Percentiles rank a stretch among this genome's conserved stretches.
Evolutionary conservation across 2,797 vertebrate genomes (phyloP).

Genomic region (Pseudomugil gertrudae): DNA sequence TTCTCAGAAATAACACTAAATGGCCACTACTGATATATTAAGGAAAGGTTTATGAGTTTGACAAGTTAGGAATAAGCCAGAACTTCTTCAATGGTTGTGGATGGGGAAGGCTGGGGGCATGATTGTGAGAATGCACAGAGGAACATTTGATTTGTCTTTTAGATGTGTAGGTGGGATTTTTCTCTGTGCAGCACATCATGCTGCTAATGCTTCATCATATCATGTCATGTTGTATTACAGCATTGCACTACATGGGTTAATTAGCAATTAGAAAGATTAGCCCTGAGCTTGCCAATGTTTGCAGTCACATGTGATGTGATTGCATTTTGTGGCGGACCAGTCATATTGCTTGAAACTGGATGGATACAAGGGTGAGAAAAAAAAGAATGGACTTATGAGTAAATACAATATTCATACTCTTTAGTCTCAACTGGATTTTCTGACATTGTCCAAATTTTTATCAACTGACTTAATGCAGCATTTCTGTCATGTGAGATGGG

Average conservation of each 20-base stretch:
- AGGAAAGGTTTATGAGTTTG: slow-evolving; percentile 62
- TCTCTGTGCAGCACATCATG: not conserved
- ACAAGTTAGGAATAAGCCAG: slow-evolving; percentile 67
- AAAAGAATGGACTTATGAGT: slow-evolving; percentile 31
- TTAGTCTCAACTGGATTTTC: slow-evolving; percentile 22
- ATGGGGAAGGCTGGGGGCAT: slow-evolving; percentile 34
- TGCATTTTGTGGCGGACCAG: slow-evolving; percentile 7
- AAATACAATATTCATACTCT: slow-evolving; percentile 28
- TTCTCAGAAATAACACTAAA: slow-evolving; percentile 68
- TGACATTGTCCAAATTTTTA: slow-evolving; percentile 32
- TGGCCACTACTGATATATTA: slow-evolving; percentile 69
- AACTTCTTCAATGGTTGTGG: slow-evolving; percentile 41
- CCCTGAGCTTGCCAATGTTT: slow-evolving; percentile 10
- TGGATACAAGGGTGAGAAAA: slow-evolving; percentile 7
- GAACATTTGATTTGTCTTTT: slow-evolving; percentile 16
- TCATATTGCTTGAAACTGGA: slow-evolving; percentile 2
- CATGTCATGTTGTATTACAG: slow-evolving; percentile 3
- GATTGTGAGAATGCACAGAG: slow-evolving; percentile 9
- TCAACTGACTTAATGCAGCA: slow-evolving; percentile 42
- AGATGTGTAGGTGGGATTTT: not conserved
- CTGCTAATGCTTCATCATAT: not conserved
- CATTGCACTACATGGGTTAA: slow-evolving; percentile 9
- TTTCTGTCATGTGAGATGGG: slow-evolving; percentile 36
- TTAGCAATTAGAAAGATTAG: slow-evolving; percentile 15
- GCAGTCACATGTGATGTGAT: slow-evolving; percentile 11